These are phyloP conservation scores for Carduelis carduelis DNA, from an alignment of 2,797 vertebrate genomes.

Conservation along the genomic window DNA sequence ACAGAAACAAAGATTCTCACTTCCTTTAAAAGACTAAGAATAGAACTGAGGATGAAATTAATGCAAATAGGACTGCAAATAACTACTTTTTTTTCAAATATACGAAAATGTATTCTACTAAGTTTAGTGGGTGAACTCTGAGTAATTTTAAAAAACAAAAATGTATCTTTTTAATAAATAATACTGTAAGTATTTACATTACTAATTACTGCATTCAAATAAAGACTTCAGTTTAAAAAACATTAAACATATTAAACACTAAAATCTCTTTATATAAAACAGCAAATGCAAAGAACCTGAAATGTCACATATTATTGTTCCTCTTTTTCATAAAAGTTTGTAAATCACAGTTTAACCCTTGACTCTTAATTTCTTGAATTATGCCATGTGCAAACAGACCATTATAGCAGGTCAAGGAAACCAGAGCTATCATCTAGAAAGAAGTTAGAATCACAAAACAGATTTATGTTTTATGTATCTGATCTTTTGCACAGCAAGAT, in stretches of 20 bases:
- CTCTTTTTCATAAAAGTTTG: neutral
- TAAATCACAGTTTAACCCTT: neutral
- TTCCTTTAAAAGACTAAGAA: constrained; percentile 16
- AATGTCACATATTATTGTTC: neutral
- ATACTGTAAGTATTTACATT: neutral
- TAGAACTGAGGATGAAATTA: neutral
- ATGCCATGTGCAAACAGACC: neutral
- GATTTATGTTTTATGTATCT: neutral
- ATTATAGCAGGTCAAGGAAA: neutral
- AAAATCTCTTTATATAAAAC: neutral
- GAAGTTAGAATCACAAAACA: neutral
- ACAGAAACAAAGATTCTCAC: constrained; percentile 17
- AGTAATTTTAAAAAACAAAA: neutral
- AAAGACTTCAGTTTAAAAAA: neutral
- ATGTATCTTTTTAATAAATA: neutral
- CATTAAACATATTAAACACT: neutral
- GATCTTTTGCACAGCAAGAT: neutral
- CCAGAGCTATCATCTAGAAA: neutral
- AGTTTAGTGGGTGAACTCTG: neutral
- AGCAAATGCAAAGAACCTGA: neutral
- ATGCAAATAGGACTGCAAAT: neutral
- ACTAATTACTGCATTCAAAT: neutral
- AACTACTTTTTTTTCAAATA: neutral
- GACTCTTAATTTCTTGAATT: neutral
- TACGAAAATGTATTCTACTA: neutral